These are phyloP conservation scores for Monochamus saltuarius DNA, from an alignment of 1,140 invertebrate species.

Conservation along the genomic window DNA sequence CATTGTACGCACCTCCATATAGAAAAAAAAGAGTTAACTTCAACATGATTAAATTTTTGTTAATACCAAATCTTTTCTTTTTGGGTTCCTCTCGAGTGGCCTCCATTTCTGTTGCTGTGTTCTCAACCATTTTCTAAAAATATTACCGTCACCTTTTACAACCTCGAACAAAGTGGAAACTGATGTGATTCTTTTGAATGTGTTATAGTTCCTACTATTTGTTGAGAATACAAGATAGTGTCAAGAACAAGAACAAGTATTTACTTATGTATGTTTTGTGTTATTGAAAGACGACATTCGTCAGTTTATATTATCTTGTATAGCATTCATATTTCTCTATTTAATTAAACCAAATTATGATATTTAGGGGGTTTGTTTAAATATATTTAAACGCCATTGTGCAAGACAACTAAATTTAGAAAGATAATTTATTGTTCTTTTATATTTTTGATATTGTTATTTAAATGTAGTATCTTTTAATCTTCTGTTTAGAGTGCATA, in stretches of 20 bases:
- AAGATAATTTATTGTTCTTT: no score
- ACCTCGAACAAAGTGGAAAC: not conserved
- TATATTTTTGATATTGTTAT: no score
- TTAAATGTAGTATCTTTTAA: no score
- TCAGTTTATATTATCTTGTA: not conserved
- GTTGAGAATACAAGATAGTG: conserved; percentile 21
- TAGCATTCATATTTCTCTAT: not conserved
- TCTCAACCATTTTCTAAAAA: conserved; percentile 1
- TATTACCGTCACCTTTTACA: not conserved
- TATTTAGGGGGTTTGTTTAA: not conserved
- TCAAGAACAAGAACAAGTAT: conserved; percentile 25
- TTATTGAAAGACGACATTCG: not conserved
- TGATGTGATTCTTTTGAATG: not conserved
- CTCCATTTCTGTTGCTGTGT: conserved; percentile 28
- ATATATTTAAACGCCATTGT: conserved; percentile 1
- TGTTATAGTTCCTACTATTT: conserved; percentile 10
- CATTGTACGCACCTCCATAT: conserved; percentile 65
- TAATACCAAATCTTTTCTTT: conserved; percentile 54
- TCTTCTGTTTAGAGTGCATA: no score
- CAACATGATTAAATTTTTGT: conserved; percentile 73
- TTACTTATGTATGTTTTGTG: not conserved
- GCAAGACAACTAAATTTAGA: conserved; percentile 2
- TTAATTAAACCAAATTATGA: not conserved
- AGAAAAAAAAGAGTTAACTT: conserved; percentile 79
- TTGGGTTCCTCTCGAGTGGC: conserved; percentile 18